phyloP scores from a whole-genome alignment of 2,113 vertebrate species.

The Delphinus delphis region DNA sequence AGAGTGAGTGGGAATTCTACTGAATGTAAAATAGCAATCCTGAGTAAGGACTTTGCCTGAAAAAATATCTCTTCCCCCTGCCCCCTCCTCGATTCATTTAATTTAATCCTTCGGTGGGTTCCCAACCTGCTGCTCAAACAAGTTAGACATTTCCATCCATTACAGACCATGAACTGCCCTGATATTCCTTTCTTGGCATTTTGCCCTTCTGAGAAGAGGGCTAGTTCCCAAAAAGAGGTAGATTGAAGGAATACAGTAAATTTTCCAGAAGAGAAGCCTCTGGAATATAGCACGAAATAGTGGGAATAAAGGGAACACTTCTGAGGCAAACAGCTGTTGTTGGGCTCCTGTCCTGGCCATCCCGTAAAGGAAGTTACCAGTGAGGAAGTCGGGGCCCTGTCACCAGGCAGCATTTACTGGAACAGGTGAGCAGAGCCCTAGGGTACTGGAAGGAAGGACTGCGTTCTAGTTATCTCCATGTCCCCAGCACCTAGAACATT shows the following conservation, averaged over 20 bases:
- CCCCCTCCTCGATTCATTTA: background rate
- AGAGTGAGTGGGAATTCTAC: background rate
- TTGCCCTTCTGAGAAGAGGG: background rate
- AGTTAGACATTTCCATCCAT: background rate
- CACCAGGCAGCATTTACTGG: background rate
- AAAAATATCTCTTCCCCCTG: background rate
- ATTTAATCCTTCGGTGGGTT: background rate
- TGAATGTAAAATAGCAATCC: background rate
- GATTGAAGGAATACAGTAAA: background rate
- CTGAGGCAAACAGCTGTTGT: background rate
- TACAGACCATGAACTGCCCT: background rate
- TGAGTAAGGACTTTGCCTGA: background rate
- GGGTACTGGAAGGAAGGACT: background rate
- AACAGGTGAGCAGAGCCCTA: background rate
- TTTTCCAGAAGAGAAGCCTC: constrained; percentile 20
- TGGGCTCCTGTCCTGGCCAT: background rate
- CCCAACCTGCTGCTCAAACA: background rate
- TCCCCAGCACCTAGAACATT: background rate
- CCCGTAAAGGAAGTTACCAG: background rate
- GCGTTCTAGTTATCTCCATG: background rate
- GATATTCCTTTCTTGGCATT: background rate
- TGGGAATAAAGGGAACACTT: background rate
- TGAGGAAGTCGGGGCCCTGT: background rate
- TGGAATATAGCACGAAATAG: background rate
- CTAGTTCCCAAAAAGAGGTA: background rate